phyloP scores from a whole-genome alignment of 92 coral and sea anemone genomes.

The Porites lobata region DNA sequence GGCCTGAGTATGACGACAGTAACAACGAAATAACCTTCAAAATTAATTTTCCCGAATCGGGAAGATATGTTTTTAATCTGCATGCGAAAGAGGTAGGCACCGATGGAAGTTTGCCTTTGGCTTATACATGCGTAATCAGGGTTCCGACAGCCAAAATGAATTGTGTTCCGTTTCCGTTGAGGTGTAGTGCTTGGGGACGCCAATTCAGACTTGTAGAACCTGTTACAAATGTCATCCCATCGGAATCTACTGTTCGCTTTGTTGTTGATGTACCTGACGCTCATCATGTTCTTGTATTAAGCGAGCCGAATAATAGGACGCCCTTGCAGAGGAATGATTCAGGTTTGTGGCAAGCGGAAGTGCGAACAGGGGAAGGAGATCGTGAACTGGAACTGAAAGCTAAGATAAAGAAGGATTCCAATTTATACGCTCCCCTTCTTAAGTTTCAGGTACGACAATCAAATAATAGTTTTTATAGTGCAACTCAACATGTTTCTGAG shows the following conservation, averaged over 20 bases:
- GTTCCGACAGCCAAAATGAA: not conserved
- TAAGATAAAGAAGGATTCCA: not conserved
- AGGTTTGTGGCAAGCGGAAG: constrained; percentile 6
- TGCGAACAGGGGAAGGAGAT: not conserved
- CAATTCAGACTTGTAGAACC: constrained; percentile 3
- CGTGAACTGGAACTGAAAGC: constrained; percentile 18
- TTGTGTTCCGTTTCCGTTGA: constrained; percentile 5
- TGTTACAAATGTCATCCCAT: not conserved
- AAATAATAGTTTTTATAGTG: too few relatives aligned
- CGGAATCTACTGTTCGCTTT: constrained; percentile 1
- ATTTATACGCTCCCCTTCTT: constrained; percentile 10
- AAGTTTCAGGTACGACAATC: not conserved
- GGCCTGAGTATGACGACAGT: constrained; percentile 5
- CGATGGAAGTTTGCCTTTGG: not conserved
- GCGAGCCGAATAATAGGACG: not conserved
- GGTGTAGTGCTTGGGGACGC: not conserved
- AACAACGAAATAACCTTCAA: constrained; percentile 12
- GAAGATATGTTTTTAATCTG: constrained; percentile 20
- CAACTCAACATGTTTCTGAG: not conserved
- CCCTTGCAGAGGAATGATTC: not conserved
- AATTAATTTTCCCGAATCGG: constrained; percentile 2
- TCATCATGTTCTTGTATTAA: not conserved
- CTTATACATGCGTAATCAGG: not conserved
- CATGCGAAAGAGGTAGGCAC: not conserved
- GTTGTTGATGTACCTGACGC: constrained; percentile 9